Percentiles rank a stretch among this genome's conserved stretches.
phyloP scores from a whole-genome alignment of 1,140 invertebrate genomes.

The Druon quercuslanigerum region DNA sequence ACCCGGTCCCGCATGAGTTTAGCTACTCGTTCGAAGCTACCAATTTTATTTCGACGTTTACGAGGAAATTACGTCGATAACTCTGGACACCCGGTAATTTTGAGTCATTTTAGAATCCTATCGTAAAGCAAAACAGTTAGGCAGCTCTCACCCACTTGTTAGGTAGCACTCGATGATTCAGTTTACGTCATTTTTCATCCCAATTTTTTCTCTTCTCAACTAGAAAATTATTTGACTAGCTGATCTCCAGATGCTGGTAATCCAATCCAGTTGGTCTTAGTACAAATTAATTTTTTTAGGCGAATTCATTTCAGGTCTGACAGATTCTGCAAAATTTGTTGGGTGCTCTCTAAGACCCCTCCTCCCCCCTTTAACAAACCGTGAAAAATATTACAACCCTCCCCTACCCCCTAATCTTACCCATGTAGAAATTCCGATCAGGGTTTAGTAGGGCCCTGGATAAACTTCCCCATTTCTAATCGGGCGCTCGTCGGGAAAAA shows the following conservation, averaged over 20 bases:
- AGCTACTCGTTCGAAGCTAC: slow-evolving; percentile 31
- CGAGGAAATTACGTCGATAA: slow-evolving; percentile 47
- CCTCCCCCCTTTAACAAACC: too few species aligned
- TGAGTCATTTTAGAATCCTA: slow-evolving; percentile 49
- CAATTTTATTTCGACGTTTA: slow-evolving; percentile 50
- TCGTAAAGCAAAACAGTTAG: slow-evolving; percentile 47
- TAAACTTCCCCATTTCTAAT: too few species aligned
- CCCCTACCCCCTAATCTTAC: too few species aligned
- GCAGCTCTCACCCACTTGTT: slow-evolving; percentile 36
- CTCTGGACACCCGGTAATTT: slow-evolving; percentile 42
- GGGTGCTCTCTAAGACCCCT: too few species aligned
- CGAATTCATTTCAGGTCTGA: too few species aligned
- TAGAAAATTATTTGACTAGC: background rate
- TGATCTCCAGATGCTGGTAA: background rate
- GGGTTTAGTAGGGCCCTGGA: too few species aligned
- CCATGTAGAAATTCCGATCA: too few species aligned
- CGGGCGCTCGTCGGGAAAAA: too few species aligned
- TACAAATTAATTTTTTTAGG: background rate
- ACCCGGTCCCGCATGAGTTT: slow-evolving; percentile 37
- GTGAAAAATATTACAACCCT: too few species aligned
- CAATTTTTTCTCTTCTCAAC: slow-evolving; percentile 9
- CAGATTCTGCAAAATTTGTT: too few species aligned
- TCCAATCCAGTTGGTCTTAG: background rate
- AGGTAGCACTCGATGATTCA: slow-evolving; percentile 42
- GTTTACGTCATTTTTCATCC: slow-evolving; percentile 19